Evolutionary conservation across 1,140 invertebrate genomes (phyloP), one percentile per base, ranked within the genome.

Genomic region (Diorhabda carinulata): DNA sequence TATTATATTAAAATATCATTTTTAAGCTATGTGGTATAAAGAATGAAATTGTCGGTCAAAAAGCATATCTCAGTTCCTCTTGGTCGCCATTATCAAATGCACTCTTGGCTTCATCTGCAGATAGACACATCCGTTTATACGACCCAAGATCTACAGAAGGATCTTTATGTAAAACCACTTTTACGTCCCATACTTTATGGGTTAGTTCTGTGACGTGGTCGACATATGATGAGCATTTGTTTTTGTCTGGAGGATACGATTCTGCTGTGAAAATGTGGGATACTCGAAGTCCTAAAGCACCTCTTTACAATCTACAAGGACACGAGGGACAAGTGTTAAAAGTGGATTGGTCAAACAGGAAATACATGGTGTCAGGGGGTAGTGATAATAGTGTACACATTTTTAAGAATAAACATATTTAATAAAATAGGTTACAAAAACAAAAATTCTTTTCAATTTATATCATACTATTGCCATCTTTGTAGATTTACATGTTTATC

Each of bases 181-280:
- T 92, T 78, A 91, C 91, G 2, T 97, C 95, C 2, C 97, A 99
- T 81, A 90, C 84, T 41, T 90, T 92, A 45, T 98, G 96, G 97
- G 92, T 99, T 88, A 59, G 77, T 71, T 70, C 65, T 25, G 94
- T 98, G 0, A 84, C 86, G 69, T 99, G 98, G 97, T 96, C 94
- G 0, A 88, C 85, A n/a, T 88, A 86, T 0, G 85, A 92, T 72
- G 90, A 95, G 78, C 84, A 95, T 79, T 84, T 95, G 8, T 99
- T 99, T 82, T 86, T 99, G 3, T 98, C 96, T 7, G 96, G 94
- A 3, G 90, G 93, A 9, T 95, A 97, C 81, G 98, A 99, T 81
- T 89, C 89, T 67, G 81, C 91, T 47, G 87, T 98, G 41, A 99
- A 99, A 83, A 82, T 98, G 47, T 99, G 98, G 98, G 98, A 99